phyloP scores from a whole-genome alignment of 2,113 vertebrate genomes.

The Bagarius yarrelli region DNA sequence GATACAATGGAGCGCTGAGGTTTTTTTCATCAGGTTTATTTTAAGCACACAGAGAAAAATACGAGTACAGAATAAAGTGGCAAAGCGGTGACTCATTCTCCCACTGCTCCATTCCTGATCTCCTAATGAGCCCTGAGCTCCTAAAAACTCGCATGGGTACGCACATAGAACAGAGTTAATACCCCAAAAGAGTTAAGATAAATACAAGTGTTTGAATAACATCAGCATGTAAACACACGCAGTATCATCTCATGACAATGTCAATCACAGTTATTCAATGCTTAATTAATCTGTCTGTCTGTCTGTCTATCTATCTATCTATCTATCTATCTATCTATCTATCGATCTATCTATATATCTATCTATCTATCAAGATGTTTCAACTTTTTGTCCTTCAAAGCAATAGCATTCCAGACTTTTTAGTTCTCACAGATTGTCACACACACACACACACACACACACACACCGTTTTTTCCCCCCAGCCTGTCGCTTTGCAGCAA shows the following conservation, averaged over 20 bases:
- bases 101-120: conserved; percentile 59
- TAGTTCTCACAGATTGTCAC: neutral
- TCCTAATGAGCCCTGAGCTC: conserved; percentile 48
- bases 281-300: no score
- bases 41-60: conserved; percentile 50
- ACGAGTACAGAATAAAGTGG: neutral
- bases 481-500: neutral
- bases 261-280: no score
- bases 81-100: conserved; percentile 69
- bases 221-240: no score
- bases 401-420: no score
- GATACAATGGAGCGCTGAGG: conserved; percentile 39
- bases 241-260: no score
- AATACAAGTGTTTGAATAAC: no score
- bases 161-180: conserved; percentile 1
- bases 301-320: no score
- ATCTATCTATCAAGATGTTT: no score
- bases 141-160: conserved; percentile 19
- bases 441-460: neutral
- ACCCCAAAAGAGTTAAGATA: neutral
- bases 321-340: no score
- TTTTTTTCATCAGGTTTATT: conserved; percentile 66
- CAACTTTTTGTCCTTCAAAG: no score
- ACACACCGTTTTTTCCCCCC: neutral
- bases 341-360: no score